Conservation (phyloP, 2,113 vertebrate species). For the Ciconia stormi region DNA sequence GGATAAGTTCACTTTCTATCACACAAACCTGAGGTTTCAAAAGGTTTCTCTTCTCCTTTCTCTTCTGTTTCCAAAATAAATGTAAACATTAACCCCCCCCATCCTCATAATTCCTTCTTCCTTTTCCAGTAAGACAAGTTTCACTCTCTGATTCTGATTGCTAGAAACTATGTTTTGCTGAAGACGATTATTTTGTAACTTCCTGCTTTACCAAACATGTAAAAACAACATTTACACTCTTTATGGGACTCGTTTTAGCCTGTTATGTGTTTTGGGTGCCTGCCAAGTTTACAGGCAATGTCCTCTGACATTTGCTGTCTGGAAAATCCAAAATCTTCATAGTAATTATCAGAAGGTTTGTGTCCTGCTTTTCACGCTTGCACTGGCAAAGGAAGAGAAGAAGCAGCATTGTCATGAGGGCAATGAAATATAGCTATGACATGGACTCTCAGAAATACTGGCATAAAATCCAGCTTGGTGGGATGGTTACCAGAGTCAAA, state of each 20-base stretch:
- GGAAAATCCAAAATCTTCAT: background rate
- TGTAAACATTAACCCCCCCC: background rate
- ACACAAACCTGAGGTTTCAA: background rate
- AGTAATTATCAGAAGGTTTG: background rate
- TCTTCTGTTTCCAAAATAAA: background rate
- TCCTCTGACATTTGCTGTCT: background rate
- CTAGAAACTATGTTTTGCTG: background rate
- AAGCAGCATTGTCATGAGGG: background rate
- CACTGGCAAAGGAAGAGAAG: background rate
- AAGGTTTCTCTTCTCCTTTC: background rate
- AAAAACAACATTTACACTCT: background rate
- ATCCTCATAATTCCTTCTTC: background rate
- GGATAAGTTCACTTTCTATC: background rate
- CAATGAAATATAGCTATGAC: background rate
- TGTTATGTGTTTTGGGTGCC: background rate
- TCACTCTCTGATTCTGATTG: background rate
- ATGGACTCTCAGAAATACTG: background rate
- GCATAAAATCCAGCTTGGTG: background rate
- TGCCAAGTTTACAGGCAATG: background rate
- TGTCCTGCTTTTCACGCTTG: fast-evolving
- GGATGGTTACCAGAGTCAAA: background rate
- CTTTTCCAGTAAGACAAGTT: background rate
- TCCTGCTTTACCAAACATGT: background rate
- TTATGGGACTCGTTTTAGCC: background rate
- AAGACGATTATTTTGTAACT: background rate